Evolutionary conservation across 1,140 invertebrate genomes (phyloP).

Genomic region (Zophobas atratus): DNA sequence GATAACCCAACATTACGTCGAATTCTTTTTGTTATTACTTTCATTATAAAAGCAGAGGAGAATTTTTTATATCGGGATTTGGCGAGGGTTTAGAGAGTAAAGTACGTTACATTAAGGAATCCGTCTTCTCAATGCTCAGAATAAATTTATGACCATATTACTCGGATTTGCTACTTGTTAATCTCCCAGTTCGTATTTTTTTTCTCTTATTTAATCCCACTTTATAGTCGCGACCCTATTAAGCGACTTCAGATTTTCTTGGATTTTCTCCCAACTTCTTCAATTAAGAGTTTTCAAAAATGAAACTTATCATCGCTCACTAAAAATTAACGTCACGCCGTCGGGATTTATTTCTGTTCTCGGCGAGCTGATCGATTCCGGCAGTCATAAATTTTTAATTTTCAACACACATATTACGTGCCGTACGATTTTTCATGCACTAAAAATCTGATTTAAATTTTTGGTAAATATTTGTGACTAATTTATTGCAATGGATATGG

Average conservation of each 20-base stretch:
- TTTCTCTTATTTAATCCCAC: slow-evolving; percentile 10
- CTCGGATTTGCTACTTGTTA: background rate
- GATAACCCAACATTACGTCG: background rate
- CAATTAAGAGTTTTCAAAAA: background rate
- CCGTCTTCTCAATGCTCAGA: background rate
- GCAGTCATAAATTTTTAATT: background rate
- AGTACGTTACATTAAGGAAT: background rate
- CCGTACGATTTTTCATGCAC: too few species aligned
- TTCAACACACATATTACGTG: too few species aligned
- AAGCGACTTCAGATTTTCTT: background rate
- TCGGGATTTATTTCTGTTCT: background rate
- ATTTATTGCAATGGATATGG: slow-evolving; percentile 11
- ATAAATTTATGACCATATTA: background rate
- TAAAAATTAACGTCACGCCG: too few species aligned
- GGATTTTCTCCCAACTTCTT: background rate
- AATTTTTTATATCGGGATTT: background rate
- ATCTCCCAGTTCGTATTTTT: background rate
- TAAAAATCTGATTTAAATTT: background rate
- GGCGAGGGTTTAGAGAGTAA: background rate
- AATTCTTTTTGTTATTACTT: background rate
- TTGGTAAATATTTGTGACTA: slow-evolving; percentile 19
- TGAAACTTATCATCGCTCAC: background rate
- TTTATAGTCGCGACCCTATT: background rate
- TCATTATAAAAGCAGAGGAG: background rate
- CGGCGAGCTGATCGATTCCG: background rate